These are phyloP conservation scores for Choloepus hoffmanni DNA, from an alignment of 2,113 vertebrate species.

Conservation along the genomic window DNA sequence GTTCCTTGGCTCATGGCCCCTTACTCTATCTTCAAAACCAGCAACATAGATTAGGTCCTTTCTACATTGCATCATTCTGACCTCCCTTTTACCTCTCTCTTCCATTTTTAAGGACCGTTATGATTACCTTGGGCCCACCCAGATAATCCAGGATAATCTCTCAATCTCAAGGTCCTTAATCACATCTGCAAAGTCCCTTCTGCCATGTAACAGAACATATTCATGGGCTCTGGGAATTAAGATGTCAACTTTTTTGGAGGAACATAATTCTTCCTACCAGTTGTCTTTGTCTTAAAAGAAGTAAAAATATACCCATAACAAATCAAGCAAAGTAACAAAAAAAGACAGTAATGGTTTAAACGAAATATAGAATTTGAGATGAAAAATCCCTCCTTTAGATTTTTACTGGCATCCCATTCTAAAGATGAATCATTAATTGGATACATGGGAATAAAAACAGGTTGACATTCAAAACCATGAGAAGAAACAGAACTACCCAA, in stretches of 20 bases:
- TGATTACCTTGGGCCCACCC: background rate
- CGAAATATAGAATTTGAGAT: background rate
- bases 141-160: background rate
- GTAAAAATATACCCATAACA: background rate
- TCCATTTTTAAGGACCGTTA: conserved; percentile 27
- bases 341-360: background rate
- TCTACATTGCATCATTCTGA: background rate
- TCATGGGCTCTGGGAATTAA: conserved; percentile 5
- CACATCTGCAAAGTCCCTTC: background rate
- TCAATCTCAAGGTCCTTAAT: background rate
- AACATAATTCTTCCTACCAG: background rate
- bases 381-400: conserved; percentile 19
- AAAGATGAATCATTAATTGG: conserved; percentile 27
- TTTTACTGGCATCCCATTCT: conserved; percentile 32
- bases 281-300: conserved; percentile 36
- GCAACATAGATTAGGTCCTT: no score
- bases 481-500: background rate
- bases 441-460: background rate
- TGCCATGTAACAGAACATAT: background rate
- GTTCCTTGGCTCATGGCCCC: no score
- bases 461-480: conserved; percentile 15
- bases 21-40: no score
- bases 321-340: no score
- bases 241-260: background rate
- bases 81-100: background rate